Conservation (phyloP, 2,797 vertebrate species). For the Phoxinus dragarum region DNA sequence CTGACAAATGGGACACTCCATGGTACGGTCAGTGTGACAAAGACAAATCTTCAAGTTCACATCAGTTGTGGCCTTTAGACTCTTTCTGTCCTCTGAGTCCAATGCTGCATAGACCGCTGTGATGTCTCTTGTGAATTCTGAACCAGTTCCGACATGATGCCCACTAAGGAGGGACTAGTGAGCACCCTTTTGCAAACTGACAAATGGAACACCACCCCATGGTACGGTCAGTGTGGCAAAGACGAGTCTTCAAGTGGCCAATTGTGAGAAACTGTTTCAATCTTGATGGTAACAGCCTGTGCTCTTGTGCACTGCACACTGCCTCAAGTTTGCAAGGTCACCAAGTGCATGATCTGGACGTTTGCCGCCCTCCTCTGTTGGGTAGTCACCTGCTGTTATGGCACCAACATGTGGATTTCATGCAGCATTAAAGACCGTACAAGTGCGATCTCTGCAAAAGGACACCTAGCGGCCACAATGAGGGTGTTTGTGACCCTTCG, state of each 20-base stretch:
- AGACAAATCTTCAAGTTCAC: not conserved
- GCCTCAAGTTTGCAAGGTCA: not conserved
- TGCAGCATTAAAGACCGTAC: not conserved
- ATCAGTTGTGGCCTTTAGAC: not conserved
- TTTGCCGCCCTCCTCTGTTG: not conserved
- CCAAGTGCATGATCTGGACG: not conserved
- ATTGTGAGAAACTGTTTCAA: not conserved
- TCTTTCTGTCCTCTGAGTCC: not conserved
- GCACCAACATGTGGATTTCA: not conserved
- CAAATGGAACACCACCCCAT: not conserved
- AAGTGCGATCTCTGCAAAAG: not conserved
- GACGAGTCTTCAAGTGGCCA: too few species aligned
- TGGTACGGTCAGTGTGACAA: not conserved
- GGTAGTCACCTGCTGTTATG: not conserved
- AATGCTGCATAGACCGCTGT: not conserved
- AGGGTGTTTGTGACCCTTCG: not conserved
- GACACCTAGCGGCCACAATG: not conserved
- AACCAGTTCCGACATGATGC: not conserved
- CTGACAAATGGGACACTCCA: not conserved
- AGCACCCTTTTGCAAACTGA: not conserved
- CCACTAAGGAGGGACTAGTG: not conserved
- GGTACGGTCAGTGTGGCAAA: too few species aligned
- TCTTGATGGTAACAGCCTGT: not conserved
- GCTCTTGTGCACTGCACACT: not conserved
- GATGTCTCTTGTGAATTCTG: not conserved